Base-by-base conservation (phyloP, 2,113 vertebrate species). In the Caranx melampygus region DNA sequence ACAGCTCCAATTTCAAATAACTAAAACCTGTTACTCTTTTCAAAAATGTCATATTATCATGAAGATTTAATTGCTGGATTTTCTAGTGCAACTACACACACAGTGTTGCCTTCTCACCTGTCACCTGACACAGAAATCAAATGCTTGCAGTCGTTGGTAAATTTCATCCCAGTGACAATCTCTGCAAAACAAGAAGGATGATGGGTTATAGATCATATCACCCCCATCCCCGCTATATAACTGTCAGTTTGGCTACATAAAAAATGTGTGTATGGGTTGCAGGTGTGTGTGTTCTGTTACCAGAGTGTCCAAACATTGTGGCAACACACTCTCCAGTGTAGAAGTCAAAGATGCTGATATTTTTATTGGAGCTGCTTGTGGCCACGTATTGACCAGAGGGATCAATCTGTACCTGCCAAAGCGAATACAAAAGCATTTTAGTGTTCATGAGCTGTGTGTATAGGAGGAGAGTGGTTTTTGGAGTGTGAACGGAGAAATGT, bases 121-220 rank as follows among this genome's bases (percentile, higher is more conserved):
- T 99, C 98, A 52, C 96, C 98, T 21, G 98, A 99, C n/a, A 97
- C 97, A 13, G 97, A 98, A 90, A 99, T 97, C 82, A 99, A 93
- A 92, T 96, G 95, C 79, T 95, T 98, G 94, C 98, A 98, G 91
- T 99, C 97, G 13, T 96, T 97, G 91, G 96, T 99, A 83, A 99
- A 99, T 85, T 97, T 99, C 94, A 99, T 96, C 76, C 97, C 96
- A 0, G 97, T 99, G 87, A 99, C 96, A 72, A 97, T 96, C 91
- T 99, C 98, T 99, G 94, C 34, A 86, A 85, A 78, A 49, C 11
- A 69, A 45, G 59, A 65, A 40, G 35, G 3, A 11, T 9, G 18
- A 8, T 10, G 3, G 11, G 14, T 62, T 26, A 67, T 31, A 12
- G 4, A 60, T 63, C 21, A 3, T 18, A 37, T 71, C 26, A 26